phyloP scores from a whole-genome alignment of 2,113 vertebrate genomes.

The Neolamprologus fasciatus region DNA sequence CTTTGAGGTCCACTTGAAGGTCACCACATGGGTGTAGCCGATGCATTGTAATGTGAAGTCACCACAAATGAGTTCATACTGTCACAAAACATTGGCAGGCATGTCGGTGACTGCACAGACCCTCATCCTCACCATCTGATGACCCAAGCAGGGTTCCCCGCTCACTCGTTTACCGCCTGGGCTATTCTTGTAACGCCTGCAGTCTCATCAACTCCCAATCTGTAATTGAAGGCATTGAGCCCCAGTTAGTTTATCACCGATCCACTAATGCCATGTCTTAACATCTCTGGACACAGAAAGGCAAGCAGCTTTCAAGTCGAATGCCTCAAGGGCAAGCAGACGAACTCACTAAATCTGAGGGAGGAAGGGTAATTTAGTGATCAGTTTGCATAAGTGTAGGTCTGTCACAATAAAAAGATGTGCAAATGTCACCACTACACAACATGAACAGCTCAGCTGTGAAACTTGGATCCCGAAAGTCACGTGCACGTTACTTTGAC shows the following conservation, averaged over 20 bases:
- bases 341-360: background rate
- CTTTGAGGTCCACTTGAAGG: background rate
- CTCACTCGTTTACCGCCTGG: background rate
- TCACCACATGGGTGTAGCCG: accelerated
- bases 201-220: background rate
- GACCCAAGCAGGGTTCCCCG: background rate
- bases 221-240: background rate
- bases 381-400: background rate
- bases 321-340: background rate
- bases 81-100: background rate
- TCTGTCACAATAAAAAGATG: background rate
- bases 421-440: background rate
- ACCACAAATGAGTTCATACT: background rate
- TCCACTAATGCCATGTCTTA: background rate
- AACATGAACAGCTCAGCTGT: background rate
- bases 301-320: background rate
- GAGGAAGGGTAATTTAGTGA: background rate
- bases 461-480: background rate
- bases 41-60: background rate
- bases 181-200: background rate
- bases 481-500: background rate
- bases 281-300: background rate
- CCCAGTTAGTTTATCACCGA: background rate
- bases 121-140: background rate
- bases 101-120: background rate